phyloP scores from a whole-genome alignment of 1,140 invertebrate genomes.

The Brachionus calyciflorus region DNA sequence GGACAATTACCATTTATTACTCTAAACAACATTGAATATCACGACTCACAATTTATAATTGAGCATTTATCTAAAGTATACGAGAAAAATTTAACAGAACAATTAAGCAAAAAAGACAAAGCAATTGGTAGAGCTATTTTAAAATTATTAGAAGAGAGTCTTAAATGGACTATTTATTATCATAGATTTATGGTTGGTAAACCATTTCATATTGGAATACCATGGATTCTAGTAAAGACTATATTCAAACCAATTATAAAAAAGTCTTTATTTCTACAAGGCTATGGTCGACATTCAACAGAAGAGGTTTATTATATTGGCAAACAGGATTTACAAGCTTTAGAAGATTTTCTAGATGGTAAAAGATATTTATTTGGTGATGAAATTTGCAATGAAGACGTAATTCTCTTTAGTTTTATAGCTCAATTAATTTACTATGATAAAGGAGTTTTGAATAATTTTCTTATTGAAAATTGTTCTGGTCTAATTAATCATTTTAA shows the following conservation, averaged over 20 bases:
- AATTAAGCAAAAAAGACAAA: not conserved
- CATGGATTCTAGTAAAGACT: not conserved
- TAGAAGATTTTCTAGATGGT: not conserved
- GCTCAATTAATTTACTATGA: not conserved
- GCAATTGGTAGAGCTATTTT: not conserved
- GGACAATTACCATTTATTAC: not conserved
- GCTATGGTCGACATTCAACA: not conserved
- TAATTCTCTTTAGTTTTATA: not conserved
- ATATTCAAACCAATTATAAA: not conserved
- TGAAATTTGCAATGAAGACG: not conserved
- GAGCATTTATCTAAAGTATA: not conserved
- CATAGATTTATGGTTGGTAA: not conserved
- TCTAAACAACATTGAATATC: not conserved
- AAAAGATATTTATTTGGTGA: not conserved
- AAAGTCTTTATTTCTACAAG: not conserved
- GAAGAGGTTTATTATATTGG: not conserved
- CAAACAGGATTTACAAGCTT: not conserved
- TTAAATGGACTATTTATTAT: not conserved
- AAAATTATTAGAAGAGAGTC: not conserved
- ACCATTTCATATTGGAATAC: not conserved
- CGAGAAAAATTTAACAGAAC: not conserved
- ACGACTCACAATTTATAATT: not conserved
- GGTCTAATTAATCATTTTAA: too few species aligned
- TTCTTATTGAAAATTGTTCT: not conserved
- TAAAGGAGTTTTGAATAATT: not conserved